Evolutionary conservation across 1,140 invertebrate species (phyloP).

Genomic region (Brachionus calyciflorus): DNA sequence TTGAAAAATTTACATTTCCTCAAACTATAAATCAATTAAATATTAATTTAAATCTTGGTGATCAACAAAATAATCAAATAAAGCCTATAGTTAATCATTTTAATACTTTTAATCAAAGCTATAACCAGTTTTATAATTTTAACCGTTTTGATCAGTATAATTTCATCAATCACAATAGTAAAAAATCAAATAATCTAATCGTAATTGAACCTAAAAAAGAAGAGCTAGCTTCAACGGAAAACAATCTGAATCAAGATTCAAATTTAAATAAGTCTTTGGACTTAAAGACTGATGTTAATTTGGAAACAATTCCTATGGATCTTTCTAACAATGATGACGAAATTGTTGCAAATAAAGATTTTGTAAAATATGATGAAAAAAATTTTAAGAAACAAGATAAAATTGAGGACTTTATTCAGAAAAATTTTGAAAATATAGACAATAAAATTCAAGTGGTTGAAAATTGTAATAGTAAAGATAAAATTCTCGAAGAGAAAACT

Average conservation of each 20-base stretch:
- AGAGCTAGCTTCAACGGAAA: too few species aligned
- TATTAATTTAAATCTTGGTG: background rate
- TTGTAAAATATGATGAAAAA: too few species aligned
- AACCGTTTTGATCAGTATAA: constrained; percentile 2
- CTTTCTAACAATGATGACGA: too few species aligned
- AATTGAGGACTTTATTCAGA: background rate
- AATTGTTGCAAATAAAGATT: too few species aligned
- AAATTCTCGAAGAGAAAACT: background rate
- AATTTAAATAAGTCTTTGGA: too few species aligned
- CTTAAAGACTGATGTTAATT: too few species aligned
- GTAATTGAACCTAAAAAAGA: background rate
- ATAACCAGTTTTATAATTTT: background rate
- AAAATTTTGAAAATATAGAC: too few species aligned
- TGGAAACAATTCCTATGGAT: too few species aligned
- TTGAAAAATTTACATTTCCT: background rate
- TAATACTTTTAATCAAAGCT: background rate
- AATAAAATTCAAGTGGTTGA: too few species aligned
- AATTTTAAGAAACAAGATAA: too few species aligned
- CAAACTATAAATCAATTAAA: background rate
- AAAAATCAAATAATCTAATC: background rate
- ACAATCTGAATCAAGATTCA: too few species aligned
- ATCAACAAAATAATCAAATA: background rate
- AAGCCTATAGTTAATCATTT: background rate
- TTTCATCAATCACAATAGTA: background rate
- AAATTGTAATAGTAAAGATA: background rate